phyloP scores from a whole-genome alignment of 2,113 vertebrate species.

The Elephantulus edwardii region DNA sequence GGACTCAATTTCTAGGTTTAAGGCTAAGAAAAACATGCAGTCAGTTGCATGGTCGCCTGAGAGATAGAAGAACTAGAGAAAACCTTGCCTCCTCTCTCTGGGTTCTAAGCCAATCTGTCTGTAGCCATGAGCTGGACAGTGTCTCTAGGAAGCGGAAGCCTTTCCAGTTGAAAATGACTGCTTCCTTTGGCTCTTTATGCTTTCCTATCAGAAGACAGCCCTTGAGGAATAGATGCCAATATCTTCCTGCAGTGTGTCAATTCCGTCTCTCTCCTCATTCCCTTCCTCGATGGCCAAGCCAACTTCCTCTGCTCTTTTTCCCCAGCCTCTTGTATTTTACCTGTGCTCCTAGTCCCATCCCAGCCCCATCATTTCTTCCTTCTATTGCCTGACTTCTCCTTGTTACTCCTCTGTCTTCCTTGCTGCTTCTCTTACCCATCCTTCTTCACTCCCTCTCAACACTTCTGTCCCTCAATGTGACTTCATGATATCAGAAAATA shows the following conservation, averaged over 20 bases:
- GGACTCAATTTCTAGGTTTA: neutral
- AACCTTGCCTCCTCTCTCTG: neutral
- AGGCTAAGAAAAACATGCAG: neutral
- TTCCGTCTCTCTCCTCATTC: neutral
- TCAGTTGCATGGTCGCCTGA: neutral
- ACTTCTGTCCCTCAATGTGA: neutral
- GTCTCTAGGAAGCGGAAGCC: neutral
- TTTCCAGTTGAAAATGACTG: neutral
- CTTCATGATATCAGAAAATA: conserved; percentile 15
- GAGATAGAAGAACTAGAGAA: neutral
- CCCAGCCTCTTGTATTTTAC: rapidly evolving
- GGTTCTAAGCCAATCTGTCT: neutral
- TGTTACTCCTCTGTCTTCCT: rapidly evolving
- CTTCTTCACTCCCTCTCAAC: neutral
- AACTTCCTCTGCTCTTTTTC: neutral
- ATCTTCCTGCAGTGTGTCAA: rapidly evolving
- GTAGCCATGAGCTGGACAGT: neutral
- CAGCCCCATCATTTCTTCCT: neutral
- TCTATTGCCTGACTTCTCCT: neutral
- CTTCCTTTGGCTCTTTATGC: neutral
- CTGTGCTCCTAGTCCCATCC: neutral
- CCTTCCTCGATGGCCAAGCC: neutral
- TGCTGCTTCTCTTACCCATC: neutral
- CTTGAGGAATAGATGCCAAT: neutral
- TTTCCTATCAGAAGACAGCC: neutral